Conservation (phyloP, 2,888 invertebrate species). For the Orthosia gothica region DNA sequence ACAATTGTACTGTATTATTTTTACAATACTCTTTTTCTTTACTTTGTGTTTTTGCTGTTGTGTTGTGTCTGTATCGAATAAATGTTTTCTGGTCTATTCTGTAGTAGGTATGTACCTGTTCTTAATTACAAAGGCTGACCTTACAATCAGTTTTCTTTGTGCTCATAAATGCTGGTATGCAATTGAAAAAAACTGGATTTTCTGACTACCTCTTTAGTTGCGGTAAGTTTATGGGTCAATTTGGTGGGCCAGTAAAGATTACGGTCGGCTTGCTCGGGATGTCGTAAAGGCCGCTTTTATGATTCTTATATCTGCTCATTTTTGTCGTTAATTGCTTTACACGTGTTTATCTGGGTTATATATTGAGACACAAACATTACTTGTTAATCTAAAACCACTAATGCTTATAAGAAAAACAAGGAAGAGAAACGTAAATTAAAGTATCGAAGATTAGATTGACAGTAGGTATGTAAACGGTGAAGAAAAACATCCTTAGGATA, state of each 20-base stretch:
- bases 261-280: slow-evolving; percentile 39
- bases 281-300: slow-evolving; percentile 39
- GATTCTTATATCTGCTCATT: slow-evolving; percentile 37
- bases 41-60: too few relatives aligned
- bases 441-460: background rate
- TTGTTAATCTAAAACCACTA: too few relatives aligned
- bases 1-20: too few relatives aligned
- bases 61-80: too few relatives aligned
- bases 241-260: slow-evolving; percentile 55
- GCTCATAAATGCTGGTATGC: background rate
- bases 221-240: slow-evolving; percentile 53
- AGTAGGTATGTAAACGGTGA: background rate
- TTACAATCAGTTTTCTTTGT: background rate
- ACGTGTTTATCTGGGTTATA: slow-evolving; percentile 13
- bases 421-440: background rate
- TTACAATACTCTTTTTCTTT: too few relatives aligned
- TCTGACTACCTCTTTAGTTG: background rate
- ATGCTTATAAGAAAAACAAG: background rate
- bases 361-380: background rate
- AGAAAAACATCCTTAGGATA: background rate
- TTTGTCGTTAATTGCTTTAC: slow-evolving; percentile 37
- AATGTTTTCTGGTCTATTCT: too few relatives aligned
- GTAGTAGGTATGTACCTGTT: too few relatives aligned
- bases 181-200: slow-evolving; percentile 10
- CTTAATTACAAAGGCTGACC: too few relatives aligned